phyloP scores from a whole-genome alignment of 1,140 invertebrate genomes.

The Cydia amplana region DNA sequence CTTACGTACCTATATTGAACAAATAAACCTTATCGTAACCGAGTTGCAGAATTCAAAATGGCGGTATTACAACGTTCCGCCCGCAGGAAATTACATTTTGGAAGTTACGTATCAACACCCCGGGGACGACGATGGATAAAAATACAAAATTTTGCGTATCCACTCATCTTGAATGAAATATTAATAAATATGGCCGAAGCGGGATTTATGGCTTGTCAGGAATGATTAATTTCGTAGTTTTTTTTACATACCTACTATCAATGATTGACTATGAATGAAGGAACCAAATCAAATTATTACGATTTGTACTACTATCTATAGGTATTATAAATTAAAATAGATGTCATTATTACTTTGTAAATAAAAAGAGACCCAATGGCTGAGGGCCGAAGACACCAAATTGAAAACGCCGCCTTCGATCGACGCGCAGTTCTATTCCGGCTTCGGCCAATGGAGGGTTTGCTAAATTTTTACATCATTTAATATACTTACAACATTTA shows the following conservation, averaged over 20 bases:
- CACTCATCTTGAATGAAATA: background rate
- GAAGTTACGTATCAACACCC: conserved; percentile 14
- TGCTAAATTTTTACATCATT: too few relatives aligned
- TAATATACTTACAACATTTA: too few relatives aligned
- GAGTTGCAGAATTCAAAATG: conserved; percentile 12
- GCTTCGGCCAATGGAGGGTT: too few relatives aligned
- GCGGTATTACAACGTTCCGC: background rate
- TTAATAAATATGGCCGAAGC: background rate
- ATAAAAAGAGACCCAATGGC: too few relatives aligned
- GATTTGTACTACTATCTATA: too few relatives aligned
- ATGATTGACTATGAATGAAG: too few relatives aligned
- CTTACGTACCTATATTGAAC: background rate
- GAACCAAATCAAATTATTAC: too few relatives aligned
- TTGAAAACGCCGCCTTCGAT: too few relatives aligned
- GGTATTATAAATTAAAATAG: too few relatives aligned
- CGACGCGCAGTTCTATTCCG: too few relatives aligned
- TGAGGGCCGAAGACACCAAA: too few relatives aligned
- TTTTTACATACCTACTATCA: background rate
- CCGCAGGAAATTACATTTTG: conserved; percentile 27
- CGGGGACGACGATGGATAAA: background rate
- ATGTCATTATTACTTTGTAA: too few relatives aligned
- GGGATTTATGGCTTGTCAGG: background rate
- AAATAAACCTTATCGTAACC: background rate
- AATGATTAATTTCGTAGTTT: background rate
- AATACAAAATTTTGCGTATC: conserved; percentile 14